phyloP scores from a whole-genome alignment of 2,113 vertebrate genomes.

The Tamias sibiricus region DNA sequence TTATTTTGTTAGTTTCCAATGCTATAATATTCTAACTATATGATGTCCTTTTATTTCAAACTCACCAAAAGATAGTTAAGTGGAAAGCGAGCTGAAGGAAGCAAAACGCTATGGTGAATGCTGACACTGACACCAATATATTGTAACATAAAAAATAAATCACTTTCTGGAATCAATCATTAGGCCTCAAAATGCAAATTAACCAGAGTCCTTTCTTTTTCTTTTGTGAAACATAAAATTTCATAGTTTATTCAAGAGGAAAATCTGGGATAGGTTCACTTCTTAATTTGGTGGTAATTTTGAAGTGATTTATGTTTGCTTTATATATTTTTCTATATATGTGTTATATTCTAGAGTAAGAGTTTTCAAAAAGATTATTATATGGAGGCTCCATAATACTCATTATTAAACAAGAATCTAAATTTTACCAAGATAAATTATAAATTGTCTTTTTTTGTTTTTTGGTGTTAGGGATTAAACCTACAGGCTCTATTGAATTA shows the following conservation, averaged over 20 bases:
- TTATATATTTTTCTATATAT: neutral
- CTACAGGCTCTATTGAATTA: too few species aligned
- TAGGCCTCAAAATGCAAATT: neutral
- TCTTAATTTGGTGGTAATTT: neutral
- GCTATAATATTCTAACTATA: slow-evolving; percentile 11
- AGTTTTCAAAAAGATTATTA: slow-evolving; percentile 7
- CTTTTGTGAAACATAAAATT: slow-evolving; percentile 12
- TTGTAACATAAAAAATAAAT: neutral
- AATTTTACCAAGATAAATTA: slow-evolving; percentile 7
- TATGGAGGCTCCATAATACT: neutral
- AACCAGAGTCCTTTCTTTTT: neutral
- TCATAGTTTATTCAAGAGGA: neutral
- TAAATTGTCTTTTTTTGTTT: neutral
- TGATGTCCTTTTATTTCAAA: slow-evolving; percentile 1
- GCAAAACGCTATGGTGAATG: neutral
- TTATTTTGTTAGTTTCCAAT: slow-evolving; percentile 11
- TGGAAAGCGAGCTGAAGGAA: neutral
- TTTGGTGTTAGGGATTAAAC: too few species aligned
- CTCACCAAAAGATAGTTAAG: neutral
- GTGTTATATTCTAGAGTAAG: neutral
- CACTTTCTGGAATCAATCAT: neutral
- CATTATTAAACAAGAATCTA: slow-evolving; percentile 44
- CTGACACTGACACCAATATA: neutral
- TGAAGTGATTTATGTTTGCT: neutral
- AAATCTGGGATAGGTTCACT: neutral